Evolutionary conservation across 92 coral and sea anemone species (phyloP).

Genomic region (Siderastrea radians): DNA sequence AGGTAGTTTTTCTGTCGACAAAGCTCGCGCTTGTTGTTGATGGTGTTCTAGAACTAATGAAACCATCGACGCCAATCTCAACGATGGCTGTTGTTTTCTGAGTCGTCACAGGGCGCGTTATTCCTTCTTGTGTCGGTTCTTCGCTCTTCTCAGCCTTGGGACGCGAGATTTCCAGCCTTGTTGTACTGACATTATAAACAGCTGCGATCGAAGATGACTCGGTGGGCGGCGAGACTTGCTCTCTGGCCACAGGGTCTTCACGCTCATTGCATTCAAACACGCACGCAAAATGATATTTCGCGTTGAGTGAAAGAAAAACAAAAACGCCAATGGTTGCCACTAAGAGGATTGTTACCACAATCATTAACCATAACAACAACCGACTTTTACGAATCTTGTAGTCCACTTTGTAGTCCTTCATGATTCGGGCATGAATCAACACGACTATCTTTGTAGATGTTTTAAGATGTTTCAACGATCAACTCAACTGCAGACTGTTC

Average conservation of each 20-base stretch:
- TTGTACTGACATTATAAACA: background rate
- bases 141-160: background rate
- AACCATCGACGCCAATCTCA: slow-evolving; percentile 3
- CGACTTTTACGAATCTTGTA: slow-evolving; percentile 72
- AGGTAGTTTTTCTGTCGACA: background rate
- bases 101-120: background rate
- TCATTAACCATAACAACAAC: slow-evolving; percentile 73
- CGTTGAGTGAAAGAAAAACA: slow-evolving; percentile 81
- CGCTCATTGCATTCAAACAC: slow-evolving; percentile 71
- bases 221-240: background rate
- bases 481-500: background rate
- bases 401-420: slow-evolving; percentile 31
- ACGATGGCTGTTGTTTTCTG: background rate
- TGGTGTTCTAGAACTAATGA: slow-evolving; percentile 4
- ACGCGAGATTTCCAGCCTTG: background rate
- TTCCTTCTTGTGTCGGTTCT: background rate
- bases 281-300: slow-evolving; percentile 78
- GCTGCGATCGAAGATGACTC: background rate
- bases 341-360: slow-evolving; percentile 72
- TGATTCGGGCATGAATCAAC: background rate
- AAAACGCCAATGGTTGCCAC: slow-evolving; percentile 71
- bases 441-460: background rate
- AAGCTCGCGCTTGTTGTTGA: slow-evolving; percentile 11
- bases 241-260: background rate
- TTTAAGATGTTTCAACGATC: background rate